phyloP scores from a whole-genome alignment of 2,797 vertebrate species.

The Sylvilagus floridanus region DNA sequence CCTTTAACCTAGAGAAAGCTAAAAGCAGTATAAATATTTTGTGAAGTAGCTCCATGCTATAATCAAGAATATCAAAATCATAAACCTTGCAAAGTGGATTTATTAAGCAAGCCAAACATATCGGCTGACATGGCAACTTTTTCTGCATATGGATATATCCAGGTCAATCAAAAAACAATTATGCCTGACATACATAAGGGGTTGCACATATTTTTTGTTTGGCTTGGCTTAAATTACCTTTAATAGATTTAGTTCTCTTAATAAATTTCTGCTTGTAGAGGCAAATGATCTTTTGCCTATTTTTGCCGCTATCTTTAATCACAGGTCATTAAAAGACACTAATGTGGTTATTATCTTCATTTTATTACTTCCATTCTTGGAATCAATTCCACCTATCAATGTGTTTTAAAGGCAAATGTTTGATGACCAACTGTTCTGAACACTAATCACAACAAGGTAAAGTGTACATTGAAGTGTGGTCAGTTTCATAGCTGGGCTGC shows the following conservation, averaged over 20 bases:
- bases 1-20: conserved; percentile 56
- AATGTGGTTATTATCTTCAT: background rate
- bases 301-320: conserved; percentile 41
- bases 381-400: conserved; percentile 6
- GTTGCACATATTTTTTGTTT: conserved; percentile 36
- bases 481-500: background rate
- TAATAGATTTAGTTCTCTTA: background rate
- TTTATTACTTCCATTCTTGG: conserved; percentile 19
- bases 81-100: conserved; percentile 17
- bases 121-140: background rate
- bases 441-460: background rate
- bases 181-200: background rate
- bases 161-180: conserved; percentile 30
- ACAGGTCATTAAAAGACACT: conserved; percentile 1
- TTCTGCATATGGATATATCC: background rate
- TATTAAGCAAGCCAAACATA: conserved; percentile 9
- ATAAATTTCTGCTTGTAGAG: conserved; percentile 31
- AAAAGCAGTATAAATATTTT: conserved; percentile 76
- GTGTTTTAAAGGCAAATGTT: background rate
- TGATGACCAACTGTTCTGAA: conserved; percentile 3
- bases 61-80: conserved; percentile 58
- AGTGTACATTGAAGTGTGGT: background rate
- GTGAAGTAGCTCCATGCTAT: conserved; percentile 79
- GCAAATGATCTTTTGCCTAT: background rate
- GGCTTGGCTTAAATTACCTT: conserved; percentile 2